A percentile compares a stretch with the other conserved stretches of the same genome.
Evolutionary conservation across 2,113 vertebrate genomes (phyloP).

Genomic region (Vidua chalybeata): DNA sequence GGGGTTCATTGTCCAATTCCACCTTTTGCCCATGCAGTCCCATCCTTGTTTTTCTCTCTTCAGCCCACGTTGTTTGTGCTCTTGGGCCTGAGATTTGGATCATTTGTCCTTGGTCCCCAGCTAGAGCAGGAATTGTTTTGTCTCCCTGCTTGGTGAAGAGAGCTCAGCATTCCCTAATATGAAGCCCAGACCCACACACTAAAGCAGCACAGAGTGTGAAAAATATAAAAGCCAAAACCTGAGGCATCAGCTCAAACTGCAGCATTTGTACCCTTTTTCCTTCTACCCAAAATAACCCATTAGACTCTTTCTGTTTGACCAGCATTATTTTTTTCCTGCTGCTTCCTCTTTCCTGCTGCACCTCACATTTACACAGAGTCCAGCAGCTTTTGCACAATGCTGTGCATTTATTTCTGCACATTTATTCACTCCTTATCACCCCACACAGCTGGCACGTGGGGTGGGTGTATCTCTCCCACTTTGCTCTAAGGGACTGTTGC

Average conservation of each 20-base stretch:
- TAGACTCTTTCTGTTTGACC: background rate
- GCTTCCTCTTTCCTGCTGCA: background rate
- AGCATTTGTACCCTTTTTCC: fast-evolving
- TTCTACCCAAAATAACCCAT: background rate
- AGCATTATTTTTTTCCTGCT: background rate
- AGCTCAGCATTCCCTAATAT: background rate
- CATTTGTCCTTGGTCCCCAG: background rate
- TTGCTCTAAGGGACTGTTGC: background rate
- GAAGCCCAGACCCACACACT: background rate
- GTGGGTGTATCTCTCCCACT: background rate
- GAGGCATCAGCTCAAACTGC: background rate
- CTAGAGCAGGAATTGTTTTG: background rate
- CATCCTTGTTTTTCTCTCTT: background rate
- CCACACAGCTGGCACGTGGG: background rate
- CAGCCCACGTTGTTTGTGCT: background rate
- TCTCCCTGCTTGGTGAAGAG: background rate
- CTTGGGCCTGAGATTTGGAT: background rate
- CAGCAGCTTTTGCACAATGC: background rate
- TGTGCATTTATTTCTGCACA: background rate
- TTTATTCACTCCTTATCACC: background rate
- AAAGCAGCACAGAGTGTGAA: background rate
- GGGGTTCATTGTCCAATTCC: background rate
- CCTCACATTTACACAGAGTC: background rate
- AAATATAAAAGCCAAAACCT: background rate
- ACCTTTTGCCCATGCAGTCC: background rate